These are phyloP conservation scores for Drosophila setifemur DNA, from an alignment of 1,140 invertebrate genomes.

Conservation along the genomic window DNA sequence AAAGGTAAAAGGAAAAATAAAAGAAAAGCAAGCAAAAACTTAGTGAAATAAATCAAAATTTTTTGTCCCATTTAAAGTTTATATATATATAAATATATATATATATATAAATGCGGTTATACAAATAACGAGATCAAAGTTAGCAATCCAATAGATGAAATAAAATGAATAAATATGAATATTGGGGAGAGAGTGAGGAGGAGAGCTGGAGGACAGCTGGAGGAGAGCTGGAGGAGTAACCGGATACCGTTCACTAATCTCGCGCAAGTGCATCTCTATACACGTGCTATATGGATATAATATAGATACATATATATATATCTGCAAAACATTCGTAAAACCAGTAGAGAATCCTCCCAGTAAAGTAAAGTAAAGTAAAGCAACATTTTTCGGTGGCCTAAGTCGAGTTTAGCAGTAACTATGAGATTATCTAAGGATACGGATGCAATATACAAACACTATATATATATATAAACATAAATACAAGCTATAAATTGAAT, in stretches of 20 bases:
- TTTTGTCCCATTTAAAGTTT: conserved; percentile 63
- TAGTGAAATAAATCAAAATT: conserved; percentile 80
- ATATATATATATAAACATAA: conserved; percentile 21
- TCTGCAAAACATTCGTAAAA: conserved; percentile 29
- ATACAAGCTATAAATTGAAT: no score
- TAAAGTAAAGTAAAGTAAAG: conserved; percentile 13
- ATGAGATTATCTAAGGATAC: conserved; percentile 32
- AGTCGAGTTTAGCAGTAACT: conserved; percentile 39
- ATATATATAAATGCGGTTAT: conserved; percentile 27
- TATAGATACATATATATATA: conserved; percentile 31
- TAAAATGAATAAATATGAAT: not conserved
- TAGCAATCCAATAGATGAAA: conserved; percentile 27
- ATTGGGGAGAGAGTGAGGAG: not conserved
- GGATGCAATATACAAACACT: conserved; percentile 39
- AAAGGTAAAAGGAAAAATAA: conserved; percentile 2
- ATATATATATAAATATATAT: conserved; percentile 23
- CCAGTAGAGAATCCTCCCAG: conserved; percentile 17
- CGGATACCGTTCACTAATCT: conserved; percentile 35
- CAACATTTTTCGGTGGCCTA: conserved; percentile 38
- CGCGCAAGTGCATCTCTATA: conserved; percentile 50
- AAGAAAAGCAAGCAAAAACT: conserved; percentile 44
- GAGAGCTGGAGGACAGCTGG: not conserved
- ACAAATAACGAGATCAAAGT: conserved; percentile 31
- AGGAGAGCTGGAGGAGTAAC: conserved; percentile 8
- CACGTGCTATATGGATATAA: conserved; percentile 34